Base-by-base conservation (phyloP, 2,888 invertebrate genomes). In the Dastarcus helophoroides region DNA sequence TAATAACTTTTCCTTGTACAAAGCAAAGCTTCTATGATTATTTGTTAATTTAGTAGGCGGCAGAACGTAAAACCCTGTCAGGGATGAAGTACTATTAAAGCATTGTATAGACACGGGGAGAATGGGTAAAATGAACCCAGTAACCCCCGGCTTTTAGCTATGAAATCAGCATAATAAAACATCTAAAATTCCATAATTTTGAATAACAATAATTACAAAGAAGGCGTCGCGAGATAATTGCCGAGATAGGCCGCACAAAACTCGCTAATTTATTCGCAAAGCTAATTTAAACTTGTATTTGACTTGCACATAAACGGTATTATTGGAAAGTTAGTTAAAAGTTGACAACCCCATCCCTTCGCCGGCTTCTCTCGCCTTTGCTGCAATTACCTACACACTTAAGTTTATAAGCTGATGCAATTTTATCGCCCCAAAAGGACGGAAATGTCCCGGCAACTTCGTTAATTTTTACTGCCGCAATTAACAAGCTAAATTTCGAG, bases 211-310 rank as follows among this genome's bases (percentile, higher is more conserved):
- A 60, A 60, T 60, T 59, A 58, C 56, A 59, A 59, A 58, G 55
- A 54, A 57, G 56, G 56, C 55, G 57, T 51, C 53, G 54, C 50
- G 50, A 51, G 53, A 58, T 60, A 60, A 60, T 60, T 59, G 60
- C 55, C 56, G 56, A 60, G 60, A 61, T 61, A 59, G 58, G 58
- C 60, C 56, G 56, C 59, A 56, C 58, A 56, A 54, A 58, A 58
- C 56, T 58, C 55, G 51, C 53, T 60, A 60, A 62, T 61, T 60
- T 60, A 60, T 61, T 61, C 61, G 53, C 50, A 56, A 57, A 58
- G 59, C 60, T 60, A 62, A 62, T 62, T 62, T 60, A 60, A 61
- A 62, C 54, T 62, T 62, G 60, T 62, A 61, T 62, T 62, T 62
- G 59, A 62, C 60, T 62, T 62, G 59, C 56, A 56, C 59, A 57